Percentiles rank a stretch among this genome's conserved stretches.
Evolutionary conservation across 2,888 invertebrate species (phyloP).

Genomic region (Conops quadrifasciatus): DNA sequence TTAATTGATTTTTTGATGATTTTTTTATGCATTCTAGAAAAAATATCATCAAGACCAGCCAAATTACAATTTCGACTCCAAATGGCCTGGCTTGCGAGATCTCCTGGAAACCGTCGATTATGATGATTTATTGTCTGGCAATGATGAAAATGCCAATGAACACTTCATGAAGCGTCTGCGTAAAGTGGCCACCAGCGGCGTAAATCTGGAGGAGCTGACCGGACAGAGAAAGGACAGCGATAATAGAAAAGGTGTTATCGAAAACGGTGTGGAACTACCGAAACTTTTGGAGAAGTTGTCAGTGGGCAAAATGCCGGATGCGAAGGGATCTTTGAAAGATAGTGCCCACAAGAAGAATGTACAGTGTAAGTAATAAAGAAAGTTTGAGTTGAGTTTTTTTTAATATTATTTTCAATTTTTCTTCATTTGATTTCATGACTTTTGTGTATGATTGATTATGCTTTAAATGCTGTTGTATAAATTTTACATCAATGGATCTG

Average conservation of each 20-base stretch:
- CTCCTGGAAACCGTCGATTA: constrained; percentile 53
- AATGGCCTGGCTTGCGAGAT: constrained; percentile 58
- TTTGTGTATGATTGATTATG: neutral
- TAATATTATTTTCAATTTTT: constrained; percentile 35
- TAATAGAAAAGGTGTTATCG: constrained; percentile 3
- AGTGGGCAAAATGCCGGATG: constrained; percentile 29
- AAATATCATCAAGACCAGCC: constrained; percentile 49
- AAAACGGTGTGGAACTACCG: constrained; percentile 38
- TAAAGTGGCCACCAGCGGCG: constrained; percentile 43
- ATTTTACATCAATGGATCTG: neutral
- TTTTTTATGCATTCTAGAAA: constrained; percentile 42
- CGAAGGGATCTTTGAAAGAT: constrained; percentile 49
- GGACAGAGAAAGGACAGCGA: constrained; percentile 23
- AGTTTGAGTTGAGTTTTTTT: constrained; percentile 27
- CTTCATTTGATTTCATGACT: neutral
- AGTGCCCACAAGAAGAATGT: constrained; percentile 61
- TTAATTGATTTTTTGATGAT: too few species aligned
- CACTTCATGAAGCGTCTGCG: constrained; percentile 51
- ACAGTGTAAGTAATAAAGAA: constrained; percentile 56
- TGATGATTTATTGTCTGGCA: constrained; percentile 45
- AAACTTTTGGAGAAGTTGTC: constrained; percentile 50
- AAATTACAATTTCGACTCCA: constrained; percentile 51
- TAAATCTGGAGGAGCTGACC: constrained; percentile 41
- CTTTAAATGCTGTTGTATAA: too few species aligned
- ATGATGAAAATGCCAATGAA: constrained; percentile 35